Conservation (phyloP, 2,888 invertebrate genomes). For the Leptinotarsa juncta region DNA sequence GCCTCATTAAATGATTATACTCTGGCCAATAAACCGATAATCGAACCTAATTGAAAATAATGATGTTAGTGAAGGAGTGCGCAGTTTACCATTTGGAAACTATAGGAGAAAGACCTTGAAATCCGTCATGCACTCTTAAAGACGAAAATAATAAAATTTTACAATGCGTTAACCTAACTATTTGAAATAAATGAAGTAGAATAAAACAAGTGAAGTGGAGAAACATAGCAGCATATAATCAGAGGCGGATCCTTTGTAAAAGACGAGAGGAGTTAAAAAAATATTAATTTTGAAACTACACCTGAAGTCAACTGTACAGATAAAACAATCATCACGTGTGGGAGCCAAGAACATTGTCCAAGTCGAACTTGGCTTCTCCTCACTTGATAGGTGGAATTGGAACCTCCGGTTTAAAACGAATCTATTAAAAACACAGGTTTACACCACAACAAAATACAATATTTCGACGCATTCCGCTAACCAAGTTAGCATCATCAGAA, state of each 20-base stretch:
- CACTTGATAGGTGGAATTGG: too few species aligned
- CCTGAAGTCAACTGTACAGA: not conserved
- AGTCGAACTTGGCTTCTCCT: too few species aligned
- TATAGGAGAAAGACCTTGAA: slow-evolving; percentile 35
- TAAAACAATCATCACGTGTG: too few species aligned
- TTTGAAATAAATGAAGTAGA: slow-evolving; percentile 37
- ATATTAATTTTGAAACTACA: not conserved
- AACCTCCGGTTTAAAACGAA: too few species aligned
- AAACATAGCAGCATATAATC: slow-evolving; percentile 2
- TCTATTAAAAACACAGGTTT: too few species aligned
- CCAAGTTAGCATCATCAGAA: too few species aligned
- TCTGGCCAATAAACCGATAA: slow-evolving; percentile 37
- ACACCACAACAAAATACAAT: too few species aligned
- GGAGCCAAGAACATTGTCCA: too few species aligned
- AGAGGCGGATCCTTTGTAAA: not conserved
- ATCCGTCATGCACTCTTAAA: slow-evolving; percentile 45
- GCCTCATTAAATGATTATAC: slow-evolving; percentile 1
- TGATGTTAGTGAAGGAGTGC: slow-evolving; percentile 19
- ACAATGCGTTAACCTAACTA: slow-evolving; percentile 42
- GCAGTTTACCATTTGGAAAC: slow-evolving; percentile 26
- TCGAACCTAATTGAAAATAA: slow-evolving; percentile 41
- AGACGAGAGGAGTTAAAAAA: not conserved
- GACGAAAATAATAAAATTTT: slow-evolving; percentile 43
- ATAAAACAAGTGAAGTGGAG: slow-evolving; percentile 25
- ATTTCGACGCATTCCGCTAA: too few species aligned